phyloP scores from a whole-genome alignment of 2,888 invertebrate species.

The Iphiclides podalirius region DNA sequence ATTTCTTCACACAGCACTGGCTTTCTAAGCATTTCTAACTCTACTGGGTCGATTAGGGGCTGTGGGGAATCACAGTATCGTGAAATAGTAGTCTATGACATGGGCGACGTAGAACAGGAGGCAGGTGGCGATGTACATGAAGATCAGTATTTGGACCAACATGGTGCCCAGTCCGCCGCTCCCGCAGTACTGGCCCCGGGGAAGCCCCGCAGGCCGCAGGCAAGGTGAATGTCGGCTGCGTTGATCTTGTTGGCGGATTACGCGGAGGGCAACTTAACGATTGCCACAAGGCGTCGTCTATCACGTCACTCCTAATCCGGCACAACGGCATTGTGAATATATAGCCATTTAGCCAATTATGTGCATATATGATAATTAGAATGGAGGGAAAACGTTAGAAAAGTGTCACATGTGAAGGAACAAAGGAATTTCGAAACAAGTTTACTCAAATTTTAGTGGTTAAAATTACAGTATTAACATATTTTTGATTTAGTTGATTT shows the following conservation, averaged over 20 bases:
- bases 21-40: slow-evolving; percentile 17
- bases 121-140: slow-evolving; percentile 75
- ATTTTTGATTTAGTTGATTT: too few species aligned
- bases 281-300: background rate
- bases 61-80: slow-evolving; percentile 36
- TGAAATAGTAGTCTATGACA: slow-evolving; percentile 70
- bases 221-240: slow-evolving; percentile 39
- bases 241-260: slow-evolving; percentile 34
- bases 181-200: slow-evolving; percentile 25
- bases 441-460: too few species aligned
- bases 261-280: slow-evolving; percentile 23
- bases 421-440: too few species aligned
- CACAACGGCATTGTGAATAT: background rate
- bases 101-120: slow-evolving; percentile 71
- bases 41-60: background rate
- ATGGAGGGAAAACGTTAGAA: background rate
- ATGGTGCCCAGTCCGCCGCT: slow-evolving; percentile 41
- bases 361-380: background rate
- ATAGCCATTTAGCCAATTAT: background rate
- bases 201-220: slow-evolving; percentile 24
- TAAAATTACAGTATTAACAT: too few species aligned
- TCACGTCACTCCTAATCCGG: background rate
- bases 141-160: slow-evolving; percentile 74
- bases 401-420: too few species aligned
- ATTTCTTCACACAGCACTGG: background rate